Base-by-base conservation (phyloP, 2,888 invertebrate species). In the Alloplasta piceator region DNA sequence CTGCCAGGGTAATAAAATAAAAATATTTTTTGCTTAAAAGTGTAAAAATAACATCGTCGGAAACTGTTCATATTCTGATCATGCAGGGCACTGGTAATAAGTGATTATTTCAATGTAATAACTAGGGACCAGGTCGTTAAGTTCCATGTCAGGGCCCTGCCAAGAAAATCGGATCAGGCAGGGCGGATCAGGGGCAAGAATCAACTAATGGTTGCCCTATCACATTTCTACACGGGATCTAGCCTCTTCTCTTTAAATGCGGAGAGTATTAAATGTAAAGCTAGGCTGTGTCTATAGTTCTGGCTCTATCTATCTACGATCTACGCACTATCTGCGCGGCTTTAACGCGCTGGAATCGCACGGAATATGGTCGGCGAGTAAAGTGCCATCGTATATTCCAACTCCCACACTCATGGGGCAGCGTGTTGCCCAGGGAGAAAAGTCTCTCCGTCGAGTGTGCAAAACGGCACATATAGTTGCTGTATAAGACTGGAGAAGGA, bases 331-430 rank as follows among this genome's bases (percentile, higher is more conserved):
- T 82, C 26, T 26, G 26, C 82, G 60, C 72, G 39, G 66, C 77
- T 61, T 46, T 63, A 60, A 76, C 78, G 82, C 82, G 78, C 78
- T 78, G 78, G 73, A 74, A 78, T 74, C 78, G 78, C 56, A 75
- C 43, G 56, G 82, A 82, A 82, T 26, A 52, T 72, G 66, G 75
- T 67, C 70, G 73, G 60, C 74, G 78, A 75, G 81, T 78, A 81
- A 78, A 81, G 81, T 81, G 81, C 81, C 78, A 71, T 82, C 78
- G 78, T 82, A 82, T 82, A 82, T 82, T 82, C 68, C 52, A 26
- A 82, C 82, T 78, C 82, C 82, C 78, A 82, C 82, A 82, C 82
- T 73, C 58, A 67, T 52, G 26, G 26, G 26, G 26, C 67, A n/a
- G 7, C 67, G n/a, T n/a, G 63, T 12, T 60, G 50, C 55, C 77